These are phyloP conservation scores for Drosophila elegans DNA, from an alignment of 1,140 invertebrate species.

Conservation along the genomic window DNA sequence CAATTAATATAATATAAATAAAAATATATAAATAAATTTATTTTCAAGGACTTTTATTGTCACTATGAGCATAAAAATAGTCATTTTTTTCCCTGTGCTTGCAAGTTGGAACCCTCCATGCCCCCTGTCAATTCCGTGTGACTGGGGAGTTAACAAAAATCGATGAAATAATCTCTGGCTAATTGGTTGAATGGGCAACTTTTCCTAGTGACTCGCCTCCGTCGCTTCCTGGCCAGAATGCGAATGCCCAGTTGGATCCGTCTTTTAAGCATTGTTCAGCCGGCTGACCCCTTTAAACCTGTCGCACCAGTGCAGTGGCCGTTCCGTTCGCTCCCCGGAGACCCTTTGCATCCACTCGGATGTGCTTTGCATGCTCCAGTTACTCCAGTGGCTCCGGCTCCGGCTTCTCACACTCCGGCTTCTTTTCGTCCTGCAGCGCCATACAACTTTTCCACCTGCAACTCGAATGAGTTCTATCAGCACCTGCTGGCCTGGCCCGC, in stretches of 20 bases:
- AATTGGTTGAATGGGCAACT: constrained; percentile 54
- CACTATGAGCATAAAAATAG: neutral
- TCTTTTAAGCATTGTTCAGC: constrained; percentile 50
- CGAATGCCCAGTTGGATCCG: constrained; percentile 53
- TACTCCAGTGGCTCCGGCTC: constrained; percentile 37
- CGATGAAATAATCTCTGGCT: constrained; percentile 55
- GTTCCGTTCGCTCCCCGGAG: constrained; percentile 21
- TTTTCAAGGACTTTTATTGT: neutral
- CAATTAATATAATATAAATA: too few species aligned
- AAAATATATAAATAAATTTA: too few species aligned
- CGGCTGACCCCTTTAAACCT: constrained; percentile 55
- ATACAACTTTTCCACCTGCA: constrained; percentile 38
- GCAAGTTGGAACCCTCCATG: neutral
- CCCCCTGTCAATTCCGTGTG: constrained; percentile 3
- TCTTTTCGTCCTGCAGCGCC: constrained; percentile 5
- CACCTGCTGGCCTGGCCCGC: constrained; percentile 32
- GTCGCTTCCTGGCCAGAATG: constrained; percentile 20
- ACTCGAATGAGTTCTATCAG: constrained; percentile 58
- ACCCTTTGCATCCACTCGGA: constrained; percentile 67
- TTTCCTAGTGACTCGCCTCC: constrained; percentile 27
- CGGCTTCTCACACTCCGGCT: constrained; percentile 2
- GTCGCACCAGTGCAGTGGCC: constrained; percentile 38
- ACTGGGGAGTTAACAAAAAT: constrained; percentile 30
- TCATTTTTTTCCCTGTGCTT: neutral
- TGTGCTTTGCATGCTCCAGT: constrained; percentile 78